Evolutionary conservation across 1,140 invertebrate species (phyloP), one percentile per base, ranked within the genome.

Genomic region (Holcopasites calliopsidis): DNA sequence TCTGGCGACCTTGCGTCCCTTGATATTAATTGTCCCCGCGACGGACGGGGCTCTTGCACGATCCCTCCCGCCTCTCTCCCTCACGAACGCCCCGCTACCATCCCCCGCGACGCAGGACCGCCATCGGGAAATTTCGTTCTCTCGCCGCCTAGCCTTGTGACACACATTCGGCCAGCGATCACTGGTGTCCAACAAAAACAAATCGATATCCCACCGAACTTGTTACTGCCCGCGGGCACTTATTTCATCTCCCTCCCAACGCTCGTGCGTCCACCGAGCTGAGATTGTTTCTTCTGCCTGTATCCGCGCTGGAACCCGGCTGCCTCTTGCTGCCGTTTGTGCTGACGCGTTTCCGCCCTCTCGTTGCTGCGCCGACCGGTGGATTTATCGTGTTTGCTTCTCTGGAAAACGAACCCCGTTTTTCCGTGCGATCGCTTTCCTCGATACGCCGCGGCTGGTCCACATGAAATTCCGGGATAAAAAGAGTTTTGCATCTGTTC

Each of bases 181-280:
- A 62, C 65, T n/a, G n/a, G 57, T 79, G 75, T 77, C 71, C 77
- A 85, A 85, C 76, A 75, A 85, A 86, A 86, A 87, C 86, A 86
- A 87, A 87, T 86, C 84, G 80, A 85, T 85, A 82, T 60, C 47
- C 62, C 54, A 31, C 13, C 28, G 13, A 47, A 18, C 44, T 35
- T 31, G 13, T 55, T 21, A n/a, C 40, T 38, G 60, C 60, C 71
- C 54, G 54, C 31, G 54, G 55, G 49, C 23, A 61, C 54, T 61
- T 76, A 70, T 76, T 31, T 52, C n/a, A n/a, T n/a, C n/a, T n/a
- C n/a, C n/a, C 7, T 49, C 23, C 26, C 42, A 18, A n/a, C 57
- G n/a, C 18, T 40, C 33, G 69, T 69, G 13, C 23, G 18, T 3
- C 4, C 26, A 49, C 33, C 26, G 42, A n/a, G n/a, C n/a, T n/a